A percentile compares a stretch with the other conserved stretches of the same genome.
phyloP scores from a whole-genome alignment of 1,140 invertebrate species.

The Macrosteles quadrilineatus region DNA sequence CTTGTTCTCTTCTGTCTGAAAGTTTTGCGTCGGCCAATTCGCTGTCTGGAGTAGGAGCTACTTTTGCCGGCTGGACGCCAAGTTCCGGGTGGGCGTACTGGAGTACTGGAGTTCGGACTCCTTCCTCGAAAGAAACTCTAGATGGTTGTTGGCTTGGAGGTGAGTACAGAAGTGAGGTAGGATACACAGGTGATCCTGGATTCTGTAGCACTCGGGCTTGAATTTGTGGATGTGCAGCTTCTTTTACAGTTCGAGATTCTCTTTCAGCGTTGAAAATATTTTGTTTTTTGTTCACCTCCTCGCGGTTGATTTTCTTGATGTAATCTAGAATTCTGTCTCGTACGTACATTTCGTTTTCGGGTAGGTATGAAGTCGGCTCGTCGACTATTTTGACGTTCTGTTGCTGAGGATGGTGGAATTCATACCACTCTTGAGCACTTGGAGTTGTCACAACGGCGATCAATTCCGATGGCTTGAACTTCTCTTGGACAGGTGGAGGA shows the following conservation, averaged over 20 bases:
- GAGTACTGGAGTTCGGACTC: conserved; percentile 68
- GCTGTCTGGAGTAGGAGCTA: conserved; percentile 50
- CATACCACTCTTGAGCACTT: conserved; percentile 24
- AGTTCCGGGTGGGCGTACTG: conserved; percentile 78
- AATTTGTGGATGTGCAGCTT: conserved; percentile 51
- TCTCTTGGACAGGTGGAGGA: conserved; percentile 5
- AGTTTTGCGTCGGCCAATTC: conserved; percentile 44
- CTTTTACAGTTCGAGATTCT: conserved; percentile 8
- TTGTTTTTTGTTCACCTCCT: conserved; percentile 53
- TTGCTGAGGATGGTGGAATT: conserved; percentile 19
- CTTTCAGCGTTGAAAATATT: not conserved
- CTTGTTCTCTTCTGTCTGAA: conserved; percentile 44
- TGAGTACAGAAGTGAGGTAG: conserved; percentile 62
- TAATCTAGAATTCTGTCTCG: conserved; percentile 54
- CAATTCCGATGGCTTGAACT: conserved; percentile 13
- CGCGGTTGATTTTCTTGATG: conserved; percentile 63
- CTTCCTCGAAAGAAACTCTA: conserved; percentile 61
- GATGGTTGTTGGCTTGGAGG: conserved; percentile 49
- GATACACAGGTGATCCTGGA: conserved; percentile 61
- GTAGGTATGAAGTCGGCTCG: not conserved
- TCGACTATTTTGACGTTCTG: conserved; percentile 19
- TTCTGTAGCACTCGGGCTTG: conserved; percentile 69
- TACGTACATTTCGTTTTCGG: conserved; percentile 38
- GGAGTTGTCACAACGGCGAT: not conserved
- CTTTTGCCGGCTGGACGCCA: conserved; percentile 70